These are phyloP conservation scores for Drosophila carrolli DNA, from an alignment of 1,140 invertebrate species.

Conservation along the genomic window DNA sequence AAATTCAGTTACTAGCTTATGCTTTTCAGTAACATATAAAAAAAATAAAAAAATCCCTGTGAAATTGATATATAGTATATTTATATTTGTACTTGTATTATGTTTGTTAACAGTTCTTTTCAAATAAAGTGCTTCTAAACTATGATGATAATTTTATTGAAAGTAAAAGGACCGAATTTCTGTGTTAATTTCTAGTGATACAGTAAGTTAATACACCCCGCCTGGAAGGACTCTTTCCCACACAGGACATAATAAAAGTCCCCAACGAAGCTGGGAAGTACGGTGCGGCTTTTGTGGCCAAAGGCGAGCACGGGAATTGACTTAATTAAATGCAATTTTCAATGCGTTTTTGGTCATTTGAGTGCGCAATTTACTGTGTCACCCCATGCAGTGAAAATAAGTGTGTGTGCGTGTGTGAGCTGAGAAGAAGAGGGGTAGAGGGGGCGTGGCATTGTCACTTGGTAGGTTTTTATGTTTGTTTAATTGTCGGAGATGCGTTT, in stretches of 20 bases:
- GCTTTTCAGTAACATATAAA: no score
- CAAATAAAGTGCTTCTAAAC: no score
- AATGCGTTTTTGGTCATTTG: conserved; percentile 73
- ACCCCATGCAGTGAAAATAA: conserved; percentile 16
- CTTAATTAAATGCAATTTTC: conserved; percentile 81
- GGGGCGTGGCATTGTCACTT: conserved; percentile 59
- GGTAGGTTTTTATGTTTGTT: conserved; percentile 77
- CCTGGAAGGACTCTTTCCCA: not conserved
- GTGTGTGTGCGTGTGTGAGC: conserved; percentile 2
- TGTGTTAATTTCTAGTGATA: not conserved
- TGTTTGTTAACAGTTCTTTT: no score
- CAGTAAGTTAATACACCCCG: not conserved
- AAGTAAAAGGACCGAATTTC: no score
- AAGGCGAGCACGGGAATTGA: conserved; percentile 51
- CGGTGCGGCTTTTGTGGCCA: conserved; percentile 40
- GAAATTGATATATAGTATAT: no score
- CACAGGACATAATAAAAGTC: conserved; percentile 7
- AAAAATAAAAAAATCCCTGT: no score
- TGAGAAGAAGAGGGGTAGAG: not conserved
- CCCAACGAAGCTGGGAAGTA: conserved; percentile 27
- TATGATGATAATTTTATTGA: no score
- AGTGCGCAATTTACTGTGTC: conserved; percentile 70
- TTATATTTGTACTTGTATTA: no score
- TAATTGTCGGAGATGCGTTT: conserved; percentile 73
- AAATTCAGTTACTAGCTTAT: no score